phyloP scores from a whole-genome alignment of 92 coral and sea anemone species.

The Chrysogorgia sp. region DNA sequence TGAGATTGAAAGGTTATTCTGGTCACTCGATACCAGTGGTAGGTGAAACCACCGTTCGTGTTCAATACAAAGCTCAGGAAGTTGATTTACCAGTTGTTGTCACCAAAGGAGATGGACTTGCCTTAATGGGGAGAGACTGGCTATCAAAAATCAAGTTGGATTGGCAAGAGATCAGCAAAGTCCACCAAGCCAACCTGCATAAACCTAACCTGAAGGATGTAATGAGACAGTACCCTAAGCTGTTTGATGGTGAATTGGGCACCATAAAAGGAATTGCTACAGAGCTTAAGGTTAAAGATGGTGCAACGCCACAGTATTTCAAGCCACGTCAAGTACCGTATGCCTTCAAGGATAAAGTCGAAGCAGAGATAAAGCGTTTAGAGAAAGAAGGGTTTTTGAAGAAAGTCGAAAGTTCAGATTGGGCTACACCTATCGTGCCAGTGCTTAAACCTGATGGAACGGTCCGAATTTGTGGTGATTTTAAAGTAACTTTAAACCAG shows the following conservation, averaged over 20 bases:
- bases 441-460: constrained; percentile 13
- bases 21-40: constrained; percentile 51
- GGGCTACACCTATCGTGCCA: constrained; percentile 20
- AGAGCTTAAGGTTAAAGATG: constrained; percentile 9
- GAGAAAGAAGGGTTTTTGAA: not conserved
- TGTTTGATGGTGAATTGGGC: constrained; percentile 47
- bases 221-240: not conserved
- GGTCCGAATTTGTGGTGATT: constrained; percentile 18
- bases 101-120: constrained; percentile 1
- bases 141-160: not conserved
- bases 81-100: constrained; percentile 25
- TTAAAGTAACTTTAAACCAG: constrained; percentile 33
- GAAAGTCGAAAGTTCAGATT: not conserved
- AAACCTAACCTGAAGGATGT: not conserved
- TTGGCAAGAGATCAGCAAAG: not conserved
- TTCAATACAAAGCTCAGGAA: constrained; percentile 36
- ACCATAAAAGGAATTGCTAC: constrained; percentile 41
- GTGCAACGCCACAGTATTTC: constrained; percentile 15
- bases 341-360: not conserved
- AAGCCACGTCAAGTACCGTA: not conserved
- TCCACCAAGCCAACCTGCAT: not conserved
- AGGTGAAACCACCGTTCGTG: constrained; percentile 49
- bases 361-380: not conserved
- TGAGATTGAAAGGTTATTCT: constrained; percentile 34
- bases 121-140: constrained; percentile 2